Conservation (phyloP, 2,888 invertebrate species). For the Malacosoma neustria region DNA sequence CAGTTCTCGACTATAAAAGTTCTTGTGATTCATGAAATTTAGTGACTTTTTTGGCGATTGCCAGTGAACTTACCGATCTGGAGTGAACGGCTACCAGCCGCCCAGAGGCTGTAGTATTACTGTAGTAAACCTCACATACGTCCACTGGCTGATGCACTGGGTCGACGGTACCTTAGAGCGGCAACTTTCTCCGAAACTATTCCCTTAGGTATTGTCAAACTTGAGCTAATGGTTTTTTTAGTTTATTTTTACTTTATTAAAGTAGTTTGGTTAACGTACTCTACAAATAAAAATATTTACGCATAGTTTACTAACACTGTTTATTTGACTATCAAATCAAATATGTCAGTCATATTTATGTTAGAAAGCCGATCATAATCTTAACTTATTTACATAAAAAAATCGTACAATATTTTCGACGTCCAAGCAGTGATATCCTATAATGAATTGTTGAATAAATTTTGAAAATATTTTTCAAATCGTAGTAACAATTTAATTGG, state of each 20-base stretch:
- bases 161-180: slow-evolving; percentile 18
- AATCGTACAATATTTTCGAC: no score
- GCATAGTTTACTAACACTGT: background rate
- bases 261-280: background rate
- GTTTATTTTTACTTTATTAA: slow-evolving; percentile 1
- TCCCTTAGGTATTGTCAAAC: slow-evolving; percentile 13
- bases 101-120: slow-evolving; percentile 56
- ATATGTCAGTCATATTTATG: background rate
- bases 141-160: slow-evolving; percentile 40
- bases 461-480: no score
- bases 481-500: no score
- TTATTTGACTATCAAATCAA: background rate
- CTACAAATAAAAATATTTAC: background rate
- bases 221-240: slow-evolving; percentile 4
- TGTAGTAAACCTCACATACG: slow-evolving; percentile 43
- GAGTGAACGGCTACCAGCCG: slow-evolving; percentile 49
- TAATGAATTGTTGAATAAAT: no score
- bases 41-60: slow-evolving; percentile 30
- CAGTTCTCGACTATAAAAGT: slow-evolving; percentile 10
- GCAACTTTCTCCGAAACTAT: slow-evolving; percentile 12
- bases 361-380: no score
- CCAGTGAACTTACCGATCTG: slow-evolving; percentile 30
- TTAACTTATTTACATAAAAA: no score
- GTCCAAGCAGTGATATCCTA: background rate
- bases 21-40: slow-evolving; percentile 22